A percentile compares a stretch with the other conserved stretches of the same genome.
Evolutionary conservation across 2,797 vertebrate genomes (phyloP).

Genomic region (Muscicapa striata): DNA sequence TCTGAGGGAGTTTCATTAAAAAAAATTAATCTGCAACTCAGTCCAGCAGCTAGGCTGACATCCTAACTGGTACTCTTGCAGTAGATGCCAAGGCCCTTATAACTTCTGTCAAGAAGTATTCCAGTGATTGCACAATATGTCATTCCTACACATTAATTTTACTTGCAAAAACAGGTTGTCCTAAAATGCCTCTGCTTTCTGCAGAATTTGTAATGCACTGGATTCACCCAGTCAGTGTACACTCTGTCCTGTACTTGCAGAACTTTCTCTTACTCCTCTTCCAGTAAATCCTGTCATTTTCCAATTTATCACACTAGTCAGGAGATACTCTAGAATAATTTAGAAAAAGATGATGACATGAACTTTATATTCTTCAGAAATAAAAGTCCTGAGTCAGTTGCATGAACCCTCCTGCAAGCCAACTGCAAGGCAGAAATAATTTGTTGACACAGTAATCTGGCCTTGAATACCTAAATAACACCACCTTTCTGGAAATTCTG

Average conservation of each 20-base stretch:
- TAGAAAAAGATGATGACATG: background rate
- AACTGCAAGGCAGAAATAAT: background rate
- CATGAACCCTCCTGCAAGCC: background rate
- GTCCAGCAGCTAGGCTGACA: background rate
- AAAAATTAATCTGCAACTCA: background rate
- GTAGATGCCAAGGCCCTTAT: background rate
- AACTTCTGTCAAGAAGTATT: background rate
- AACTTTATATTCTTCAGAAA: background rate
- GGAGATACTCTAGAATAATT: background rate
- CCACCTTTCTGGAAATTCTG: background rate
- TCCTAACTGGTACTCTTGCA: background rate
- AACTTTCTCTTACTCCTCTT: background rate
- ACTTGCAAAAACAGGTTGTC: conserved; percentile 19
- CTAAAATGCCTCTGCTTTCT: background rate
- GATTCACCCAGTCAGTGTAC: background rate
- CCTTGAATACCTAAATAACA: background rate
- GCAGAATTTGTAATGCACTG: background rate
- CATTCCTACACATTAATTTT: background rate
- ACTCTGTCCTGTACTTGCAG: background rate
- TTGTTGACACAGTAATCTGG: background rate
- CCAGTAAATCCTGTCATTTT: background rate
- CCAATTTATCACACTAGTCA: background rate
- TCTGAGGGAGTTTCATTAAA: background rate
- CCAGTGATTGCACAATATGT: background rate
- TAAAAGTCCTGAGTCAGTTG: background rate